These are phyloP conservation scores for Drosophila macrospina DNA, from an alignment of 2,888 invertebrate genomes.

Conservation along the genomic window DNA sequence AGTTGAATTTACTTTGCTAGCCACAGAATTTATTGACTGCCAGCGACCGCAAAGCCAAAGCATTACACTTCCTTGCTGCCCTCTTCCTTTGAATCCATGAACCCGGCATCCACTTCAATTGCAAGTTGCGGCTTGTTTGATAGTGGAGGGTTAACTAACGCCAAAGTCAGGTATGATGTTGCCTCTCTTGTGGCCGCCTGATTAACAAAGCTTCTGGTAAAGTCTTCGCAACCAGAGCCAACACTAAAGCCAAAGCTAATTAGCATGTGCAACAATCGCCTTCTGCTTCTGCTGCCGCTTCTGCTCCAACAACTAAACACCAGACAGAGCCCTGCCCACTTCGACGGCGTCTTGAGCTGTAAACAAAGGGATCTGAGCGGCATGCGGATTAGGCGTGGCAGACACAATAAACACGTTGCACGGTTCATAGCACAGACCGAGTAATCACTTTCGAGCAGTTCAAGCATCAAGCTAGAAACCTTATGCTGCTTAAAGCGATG, in stretches of 20 bases:
- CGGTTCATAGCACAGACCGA: neutral
- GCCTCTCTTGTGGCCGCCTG: constrained; percentile 24
- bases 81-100: no score
- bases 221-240: constrained; percentile 3
- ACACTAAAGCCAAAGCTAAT: constrained; percentile 34
- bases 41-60: constrained; percentile 18
- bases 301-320: no score
- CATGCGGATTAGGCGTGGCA: neutral
- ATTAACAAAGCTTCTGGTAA: constrained; percentile 25
- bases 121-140: constrained; percentile 26
- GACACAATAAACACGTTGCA: neutral
- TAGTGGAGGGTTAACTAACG: constrained; percentile 1
- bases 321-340: constrained; percentile 5
- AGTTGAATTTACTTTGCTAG: constrained; percentile 62
- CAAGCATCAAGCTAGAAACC: neutral
- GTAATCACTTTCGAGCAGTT: constrained; percentile 1
- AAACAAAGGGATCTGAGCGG: constrained; percentile 9
- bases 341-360: neutral
- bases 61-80: neutral
- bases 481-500: neutral
- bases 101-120: constrained; percentile 3
- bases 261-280: constrained; percentile 34
- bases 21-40: constrained; percentile 60
- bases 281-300: neutral
- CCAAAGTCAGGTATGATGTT: constrained; percentile 13